Base-by-base conservation (phyloP, 2,797 vertebrate genomes). In the Harpagifer antarcticus region DNA sequence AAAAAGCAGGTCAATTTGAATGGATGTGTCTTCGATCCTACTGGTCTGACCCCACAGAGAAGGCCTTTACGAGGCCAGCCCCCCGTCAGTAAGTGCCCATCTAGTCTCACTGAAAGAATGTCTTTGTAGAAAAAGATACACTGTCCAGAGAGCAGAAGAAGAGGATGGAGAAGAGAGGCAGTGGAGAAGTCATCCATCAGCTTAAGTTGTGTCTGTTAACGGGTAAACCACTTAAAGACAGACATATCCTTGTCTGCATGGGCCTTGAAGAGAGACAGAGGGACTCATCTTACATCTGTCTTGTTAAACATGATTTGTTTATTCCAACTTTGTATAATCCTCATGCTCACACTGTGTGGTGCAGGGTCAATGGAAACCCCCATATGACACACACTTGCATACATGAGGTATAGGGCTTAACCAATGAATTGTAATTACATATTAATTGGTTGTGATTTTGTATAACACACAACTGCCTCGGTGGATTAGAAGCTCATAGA, bases 181-280 rank as follows among this genome's bases (percentile, higher is more conserved):
- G 61, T 49, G 19, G 45, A 75, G 60, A 81, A 63, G 85, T 85
- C 68, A 88, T 84, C 82, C 57, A 72, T 90, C 83, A 79, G 19
- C 65, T 54, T 48, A 37, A 80, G 68, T 72, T 37, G 75, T 9
- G 23, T 60, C 81, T 75, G 67, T 16, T 74, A n/a, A 65, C 64
- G 62, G 76, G 79, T 82, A 81, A 89, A 86, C 54, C 61, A 73
- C 84, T 90, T 84, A 85, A 70, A 78, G 70, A 23, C 20, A 13
- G 77, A 59, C 33, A 70, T 58, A 55, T 27, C 5, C 11, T 71
- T 47, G 3, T 65, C 53, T 75, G 85, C 57, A 59, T 66, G 43
- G 0, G 74, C 52, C 50, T 69, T 23, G 40, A 67, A 40, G 56
- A 59, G 50, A 57, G 20, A 63, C 14, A 53, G 43, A 37, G 2